A percentile compares a stretch with the other conserved stretches of the same genome.
phyloP scores from a whole-genome alignment of 2,113 vertebrate genomes.

The Hymenochirus boettgeri region DNA sequence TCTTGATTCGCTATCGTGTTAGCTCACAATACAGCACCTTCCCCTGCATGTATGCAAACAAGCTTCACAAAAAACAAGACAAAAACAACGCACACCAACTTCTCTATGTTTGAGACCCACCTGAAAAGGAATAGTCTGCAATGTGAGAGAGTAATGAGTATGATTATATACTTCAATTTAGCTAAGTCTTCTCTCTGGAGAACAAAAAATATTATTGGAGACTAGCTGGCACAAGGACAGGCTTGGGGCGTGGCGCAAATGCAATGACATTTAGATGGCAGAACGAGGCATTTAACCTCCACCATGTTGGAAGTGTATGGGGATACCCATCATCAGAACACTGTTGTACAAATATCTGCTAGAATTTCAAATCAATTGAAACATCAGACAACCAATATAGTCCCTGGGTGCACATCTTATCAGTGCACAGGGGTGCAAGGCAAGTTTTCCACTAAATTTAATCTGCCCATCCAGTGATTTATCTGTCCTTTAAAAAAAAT shows the following conservation, averaged over 20 bases:
- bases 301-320: background rate
- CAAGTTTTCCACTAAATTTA: too few relatives aligned
- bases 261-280: background rate
- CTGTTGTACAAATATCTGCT: too few relatives aligned
- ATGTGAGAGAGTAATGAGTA: conserved; percentile 10
- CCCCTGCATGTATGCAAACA: background rate
- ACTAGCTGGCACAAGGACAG: conserved; percentile 4
- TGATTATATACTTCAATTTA: conserved; percentile 10
- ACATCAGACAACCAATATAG: too few relatives aligned
- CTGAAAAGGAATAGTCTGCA: conserved; percentile 11
- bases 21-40: too few relatives aligned
- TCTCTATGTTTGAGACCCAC: conserved; percentile 4
- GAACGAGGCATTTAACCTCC: background rate
- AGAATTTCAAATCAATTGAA: too few relatives aligned
- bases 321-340: background rate
- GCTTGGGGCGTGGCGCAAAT: background rate
- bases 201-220: conserved; percentile 2
- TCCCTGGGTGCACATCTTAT: too few relatives aligned
- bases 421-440: too few relatives aligned
- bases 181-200: conserved; percentile 13
- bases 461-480: too few relatives aligned
- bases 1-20: too few relatives aligned
- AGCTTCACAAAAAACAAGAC: background rate
- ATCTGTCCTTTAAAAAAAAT: too few relatives aligned
- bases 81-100: background rate